Evolutionary conservation across 2,888 invertebrate genomes (phyloP).

Genomic region (Philereme transversata): DNA sequence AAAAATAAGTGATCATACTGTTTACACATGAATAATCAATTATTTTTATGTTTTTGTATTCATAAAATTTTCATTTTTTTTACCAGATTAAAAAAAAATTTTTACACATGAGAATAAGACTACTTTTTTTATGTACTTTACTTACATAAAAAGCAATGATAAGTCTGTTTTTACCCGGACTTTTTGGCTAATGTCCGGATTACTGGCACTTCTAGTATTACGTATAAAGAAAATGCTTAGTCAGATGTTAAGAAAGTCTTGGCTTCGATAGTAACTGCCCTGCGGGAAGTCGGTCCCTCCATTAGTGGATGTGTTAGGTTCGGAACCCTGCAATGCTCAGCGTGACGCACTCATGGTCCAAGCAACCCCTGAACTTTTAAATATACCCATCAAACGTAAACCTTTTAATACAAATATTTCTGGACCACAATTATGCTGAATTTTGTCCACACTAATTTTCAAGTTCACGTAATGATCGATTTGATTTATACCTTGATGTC

Average conservation of each 20-base stretch:
- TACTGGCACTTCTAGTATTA: constrained; percentile 19
- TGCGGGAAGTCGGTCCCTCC: constrained; percentile 60
- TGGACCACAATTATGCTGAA: not conserved
- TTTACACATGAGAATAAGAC: too few species aligned
- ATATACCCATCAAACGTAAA: not conserved
- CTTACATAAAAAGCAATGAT: too few species aligned
- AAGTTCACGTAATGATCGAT: too few species aligned
- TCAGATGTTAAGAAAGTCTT: constrained; percentile 67
- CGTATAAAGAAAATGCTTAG: constrained; percentile 53
- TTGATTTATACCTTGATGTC: too few species aligned
- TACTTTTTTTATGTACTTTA: too few species aligned
- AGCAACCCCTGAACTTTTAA: constrained; percentile 2
- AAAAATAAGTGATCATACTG: too few species aligned
- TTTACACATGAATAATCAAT: too few species aligned
- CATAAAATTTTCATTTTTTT: too few species aligned
- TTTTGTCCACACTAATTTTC: too few species aligned
- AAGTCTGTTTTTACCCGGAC: not conserved
- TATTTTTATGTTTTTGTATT: too few species aligned
- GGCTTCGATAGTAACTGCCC: constrained; percentile 66
- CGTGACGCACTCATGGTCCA: constrained; percentile 49
- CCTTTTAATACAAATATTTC: not conserved
- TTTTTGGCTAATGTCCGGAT: not conserved
- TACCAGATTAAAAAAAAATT: too few species aligned
- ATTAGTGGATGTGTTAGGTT: constrained; percentile 68
- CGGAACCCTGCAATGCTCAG: constrained; percentile 69